These are phyloP conservation scores for Drosophila kuntzei DNA, from an alignment of 2,888 invertebrate species.

Conservation along the genomic window DNA sequence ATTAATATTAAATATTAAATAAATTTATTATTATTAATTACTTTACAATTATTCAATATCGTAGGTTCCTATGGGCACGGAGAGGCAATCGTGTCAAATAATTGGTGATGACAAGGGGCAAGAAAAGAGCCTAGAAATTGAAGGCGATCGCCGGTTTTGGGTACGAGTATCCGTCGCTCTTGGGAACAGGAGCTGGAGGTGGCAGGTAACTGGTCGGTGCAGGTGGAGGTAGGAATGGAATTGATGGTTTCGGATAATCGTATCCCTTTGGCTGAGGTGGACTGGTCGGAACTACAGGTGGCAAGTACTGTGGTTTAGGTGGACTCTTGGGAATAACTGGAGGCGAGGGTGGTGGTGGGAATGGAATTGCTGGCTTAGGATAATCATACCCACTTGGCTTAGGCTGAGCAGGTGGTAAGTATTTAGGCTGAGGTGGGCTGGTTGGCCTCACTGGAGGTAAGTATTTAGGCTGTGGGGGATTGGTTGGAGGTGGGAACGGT, in stretches of 20 bases:
- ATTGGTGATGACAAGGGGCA: conserved; percentile 46
- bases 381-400: conserved; percentile 63
- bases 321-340: conserved; percentile 29
- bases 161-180: conserved; percentile 70
- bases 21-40: conserved; percentile 75
- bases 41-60: conserved; percentile 78
- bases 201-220: conserved; percentile 47
- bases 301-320: conserved; percentile 37
- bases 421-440: conserved; percentile 35
- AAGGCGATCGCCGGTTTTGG: conserved; percentile 76
- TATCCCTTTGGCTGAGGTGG: conserved; percentile 53
- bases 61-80: conserved; percentile 76
- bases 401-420: conserved; percentile 47
- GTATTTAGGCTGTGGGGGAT: conserved; percentile 52
- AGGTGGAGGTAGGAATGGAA: conserved; percentile 51
- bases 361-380: conserved; percentile 65
- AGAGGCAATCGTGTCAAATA: conserved; percentile 77
- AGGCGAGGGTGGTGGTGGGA: conserved; percentile 43
- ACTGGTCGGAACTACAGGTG: conserved; percentile 27
- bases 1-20: conserved; percentile 77
- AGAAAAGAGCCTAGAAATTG: conserved; percentile 57
- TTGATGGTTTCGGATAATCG: conserved; percentile 58
- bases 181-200: conserved; percentile 59
- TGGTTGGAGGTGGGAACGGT: conserved; percentile 44
- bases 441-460: conserved; percentile 56